phyloP scores from a whole-genome alignment of 53 echinoderm and acorn worm genomes.

The Patiria pectinifera region DNA sequence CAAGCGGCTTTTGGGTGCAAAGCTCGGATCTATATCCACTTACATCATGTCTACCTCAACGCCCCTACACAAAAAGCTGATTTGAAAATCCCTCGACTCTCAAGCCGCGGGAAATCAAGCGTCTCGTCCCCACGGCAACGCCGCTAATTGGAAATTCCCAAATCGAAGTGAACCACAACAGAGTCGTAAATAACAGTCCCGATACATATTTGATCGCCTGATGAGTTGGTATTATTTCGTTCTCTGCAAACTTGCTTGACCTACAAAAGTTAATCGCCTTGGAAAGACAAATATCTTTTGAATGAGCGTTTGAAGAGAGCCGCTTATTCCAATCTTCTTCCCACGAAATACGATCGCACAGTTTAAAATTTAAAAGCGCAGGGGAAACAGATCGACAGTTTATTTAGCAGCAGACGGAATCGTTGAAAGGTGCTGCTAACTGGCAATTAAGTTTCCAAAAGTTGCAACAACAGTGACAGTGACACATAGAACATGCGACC shows the following conservation, averaged over 20 bases:
- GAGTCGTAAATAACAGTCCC: neutral
- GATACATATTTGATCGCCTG: neutral
- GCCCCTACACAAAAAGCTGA: neutral
- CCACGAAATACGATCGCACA: too few species aligned
- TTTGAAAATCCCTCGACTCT: neutral
- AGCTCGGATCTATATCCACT: neutral
- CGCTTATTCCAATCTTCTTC: too few species aligned
- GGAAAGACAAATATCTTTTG: too few species aligned
- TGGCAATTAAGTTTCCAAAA: too few species aligned
- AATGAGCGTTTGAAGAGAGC: too few species aligned
- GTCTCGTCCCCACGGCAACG: slow-evolving; percentile 1
- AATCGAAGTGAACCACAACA: neutral
- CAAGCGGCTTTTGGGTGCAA: neutral
- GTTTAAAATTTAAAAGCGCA: too few species aligned
- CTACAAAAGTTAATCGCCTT: too few species aligned
- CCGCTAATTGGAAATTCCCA: slow-evolving; percentile 29
- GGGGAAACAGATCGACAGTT: too few species aligned
- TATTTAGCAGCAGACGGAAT: too few species aligned
- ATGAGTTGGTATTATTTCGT: neutral
- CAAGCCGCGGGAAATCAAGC: neutral
- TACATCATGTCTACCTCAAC: neutral
- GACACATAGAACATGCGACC: too few species aligned
- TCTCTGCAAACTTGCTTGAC: neutral
- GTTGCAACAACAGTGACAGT: too few species aligned
- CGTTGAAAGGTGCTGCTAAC: too few species aligned